A percentile compares a stretch with the other conserved stretches of the same genome.
These are phyloP conservation scores for Zygogramma bicolorata DNA, from an alignment of 2,888 invertebrate species.

Conservation along the genomic window DNA sequence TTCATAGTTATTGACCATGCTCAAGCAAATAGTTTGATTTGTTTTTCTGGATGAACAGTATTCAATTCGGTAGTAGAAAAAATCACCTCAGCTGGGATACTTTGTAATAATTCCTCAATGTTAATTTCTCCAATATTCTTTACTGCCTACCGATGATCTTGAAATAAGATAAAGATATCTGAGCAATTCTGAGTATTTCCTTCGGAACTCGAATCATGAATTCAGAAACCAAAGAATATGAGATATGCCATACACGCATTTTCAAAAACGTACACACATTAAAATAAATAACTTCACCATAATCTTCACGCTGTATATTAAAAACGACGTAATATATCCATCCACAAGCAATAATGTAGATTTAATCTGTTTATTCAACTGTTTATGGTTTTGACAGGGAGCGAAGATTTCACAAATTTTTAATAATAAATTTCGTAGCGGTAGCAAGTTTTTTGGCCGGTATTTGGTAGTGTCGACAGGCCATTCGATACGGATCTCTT, in stretches of 20 bases:
- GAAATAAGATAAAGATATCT: not conserved
- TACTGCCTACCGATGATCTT: too few species aligned
- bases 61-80: too few species aligned
- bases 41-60: too few species aligned
- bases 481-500: slow-evolving; percentile 17
- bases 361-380: slow-evolving; percentile 15
- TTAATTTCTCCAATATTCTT: too few species aligned
- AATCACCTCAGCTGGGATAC: too few species aligned
- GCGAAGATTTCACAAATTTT: slow-evolving; percentile 1
- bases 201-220: not conserved
- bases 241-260: not conserved
- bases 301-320: slow-evolving; percentile 7
- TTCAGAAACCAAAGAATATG: not conserved
- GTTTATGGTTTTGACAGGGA: slow-evolving; percentile 1
- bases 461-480: slow-evolving; percentile 22
- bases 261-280: not conserved
- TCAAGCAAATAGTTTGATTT: too few species aligned
- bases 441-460: slow-evolving; percentile 18
- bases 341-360: slow-evolving; percentile 12
- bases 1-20: too few species aligned
- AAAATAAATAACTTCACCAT: not conserved
- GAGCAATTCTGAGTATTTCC: not conserved
- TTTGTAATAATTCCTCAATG: too few species aligned
- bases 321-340: slow-evolving; percentile 1
- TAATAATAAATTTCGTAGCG: slow-evolving; percentile 17